Percentiles rank a stretch among this genome's conserved stretches.
Conservation (phyloP, 2,888 invertebrate genomes). For the Aspidiotus rigidus region DNA sequence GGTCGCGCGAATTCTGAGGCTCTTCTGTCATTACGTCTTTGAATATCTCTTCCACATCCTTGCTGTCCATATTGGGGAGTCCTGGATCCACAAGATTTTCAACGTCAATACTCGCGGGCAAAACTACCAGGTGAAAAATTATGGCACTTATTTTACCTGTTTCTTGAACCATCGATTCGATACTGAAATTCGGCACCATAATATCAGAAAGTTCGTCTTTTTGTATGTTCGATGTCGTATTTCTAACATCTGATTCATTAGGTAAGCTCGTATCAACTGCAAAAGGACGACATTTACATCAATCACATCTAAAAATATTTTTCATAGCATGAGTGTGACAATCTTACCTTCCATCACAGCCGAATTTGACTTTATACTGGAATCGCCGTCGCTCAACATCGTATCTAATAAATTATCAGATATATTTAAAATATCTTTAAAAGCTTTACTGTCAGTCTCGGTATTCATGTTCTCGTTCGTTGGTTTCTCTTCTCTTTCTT, state of each 20-base stretch:
- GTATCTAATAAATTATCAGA: conserved; percentile 57
- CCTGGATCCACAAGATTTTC: conserved; percentile 40
- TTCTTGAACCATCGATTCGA: conserved; percentile 64
- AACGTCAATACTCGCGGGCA: no score
- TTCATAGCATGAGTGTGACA: not conserved
- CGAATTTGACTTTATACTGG: conserved; percentile 38
- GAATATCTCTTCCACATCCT: conserved; percentile 85
- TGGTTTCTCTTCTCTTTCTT: conserved; percentile 41
- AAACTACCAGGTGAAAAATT: no score
- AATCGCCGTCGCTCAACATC: conserved; percentile 56
- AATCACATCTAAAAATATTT: not conserved
- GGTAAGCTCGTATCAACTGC: conserved; percentile 13
- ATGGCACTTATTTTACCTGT: conserved; percentile 43
- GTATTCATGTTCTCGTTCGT: conserved; percentile 41
- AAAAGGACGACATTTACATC: not conserved
- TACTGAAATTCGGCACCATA: conserved; percentile 58
- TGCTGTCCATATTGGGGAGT: conserved; percentile 77
- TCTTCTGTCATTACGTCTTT: conserved; percentile 81
- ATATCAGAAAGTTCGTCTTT: conserved; percentile 62
- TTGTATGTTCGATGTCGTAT: conserved; percentile 16
- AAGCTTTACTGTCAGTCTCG: conserved; percentile 51
- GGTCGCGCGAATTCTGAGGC: conserved; percentile 64
- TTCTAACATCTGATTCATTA: conserved; percentile 25
- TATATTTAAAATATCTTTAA: conserved; percentile 57
- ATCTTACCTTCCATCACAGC: conserved; percentile 36